Conservation (phyloP, 2,113 vertebrate genomes). For the Toxotes jaculatrix region DNA sequence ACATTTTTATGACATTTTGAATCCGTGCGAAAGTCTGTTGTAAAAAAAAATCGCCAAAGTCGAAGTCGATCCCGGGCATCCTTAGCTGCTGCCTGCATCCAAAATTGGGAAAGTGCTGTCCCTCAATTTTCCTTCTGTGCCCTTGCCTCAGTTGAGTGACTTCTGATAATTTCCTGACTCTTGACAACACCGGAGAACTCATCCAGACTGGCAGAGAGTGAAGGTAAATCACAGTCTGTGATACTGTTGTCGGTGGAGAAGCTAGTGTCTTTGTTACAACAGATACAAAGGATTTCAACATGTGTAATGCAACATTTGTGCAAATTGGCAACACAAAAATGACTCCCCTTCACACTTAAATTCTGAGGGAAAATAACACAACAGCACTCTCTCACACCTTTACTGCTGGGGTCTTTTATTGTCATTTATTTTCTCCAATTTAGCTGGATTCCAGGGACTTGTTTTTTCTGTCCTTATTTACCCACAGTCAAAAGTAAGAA, state of each 20-base stretch:
- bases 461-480: neutral
- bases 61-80: neutral
- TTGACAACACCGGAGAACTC: neutral
- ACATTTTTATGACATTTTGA: neutral
- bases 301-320: slow-evolving; percentile 5
- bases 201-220: no score
- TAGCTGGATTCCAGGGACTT: neutral
- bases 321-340: neutral
- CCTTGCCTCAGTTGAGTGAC: neutral
- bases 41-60: neutral
- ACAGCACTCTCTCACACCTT: slow-evolving; percentile 2
- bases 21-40: neutral
- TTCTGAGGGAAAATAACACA: neutral
- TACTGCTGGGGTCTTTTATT: neutral
- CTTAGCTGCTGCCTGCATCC: slow-evolving; percentile 1
- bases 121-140: neutral
- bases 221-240: neutral
- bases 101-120: neutral
- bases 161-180: neutral
- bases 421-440: neutral
- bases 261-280: neutral
- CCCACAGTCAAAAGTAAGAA: neutral
- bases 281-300: neutral
- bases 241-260: neutral
- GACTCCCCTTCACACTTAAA: slow-evolving; percentile 8